phyloP scores from a whole-genome alignment of 2,797 vertebrate genomes.

The Rhincodon typus region DNA sequence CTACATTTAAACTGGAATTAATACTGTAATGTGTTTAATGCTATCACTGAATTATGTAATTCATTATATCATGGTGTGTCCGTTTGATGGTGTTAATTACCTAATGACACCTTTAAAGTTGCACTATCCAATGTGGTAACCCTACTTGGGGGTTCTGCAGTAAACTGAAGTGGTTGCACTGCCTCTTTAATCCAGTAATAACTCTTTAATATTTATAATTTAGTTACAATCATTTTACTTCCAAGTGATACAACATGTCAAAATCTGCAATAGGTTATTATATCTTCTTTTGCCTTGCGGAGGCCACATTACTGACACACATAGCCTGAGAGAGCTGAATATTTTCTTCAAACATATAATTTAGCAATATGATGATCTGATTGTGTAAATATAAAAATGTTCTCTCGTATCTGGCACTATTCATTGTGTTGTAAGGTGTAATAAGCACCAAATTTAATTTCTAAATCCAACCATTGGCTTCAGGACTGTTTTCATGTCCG shows the following conservation, averaged over 20 bases:
- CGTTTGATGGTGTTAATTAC: background rate
- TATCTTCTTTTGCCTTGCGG: background rate
- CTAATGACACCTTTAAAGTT: background rate
- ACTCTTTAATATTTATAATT: background rate
- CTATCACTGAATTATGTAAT: background rate
- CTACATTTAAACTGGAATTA: background rate
- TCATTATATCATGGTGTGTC: background rate
- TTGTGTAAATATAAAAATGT: background rate
- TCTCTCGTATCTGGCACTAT: background rate
- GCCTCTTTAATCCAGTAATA: background rate
- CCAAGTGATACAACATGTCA: background rate
- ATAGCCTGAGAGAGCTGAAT: background rate
- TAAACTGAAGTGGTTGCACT: background rate
- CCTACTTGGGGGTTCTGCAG: background rate
- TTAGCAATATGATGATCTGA: background rate
- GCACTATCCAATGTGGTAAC: background rate
- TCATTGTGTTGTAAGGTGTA: background rate
- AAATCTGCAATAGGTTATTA: too few species aligned
- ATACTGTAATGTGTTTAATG: background rate
- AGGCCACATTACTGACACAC: background rate
- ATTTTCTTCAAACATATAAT: slow-evolving; percentile 11
- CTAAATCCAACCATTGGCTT: background rate
- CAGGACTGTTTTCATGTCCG: background rate
- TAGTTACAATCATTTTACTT: background rate
- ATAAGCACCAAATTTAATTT: background rate